A percentile compares a stretch with the other conserved stretches of the same genome.
Evolutionary conservation across 2,113 vertebrate species (phyloP).

Genomic region (Labeo rohita): DNA sequence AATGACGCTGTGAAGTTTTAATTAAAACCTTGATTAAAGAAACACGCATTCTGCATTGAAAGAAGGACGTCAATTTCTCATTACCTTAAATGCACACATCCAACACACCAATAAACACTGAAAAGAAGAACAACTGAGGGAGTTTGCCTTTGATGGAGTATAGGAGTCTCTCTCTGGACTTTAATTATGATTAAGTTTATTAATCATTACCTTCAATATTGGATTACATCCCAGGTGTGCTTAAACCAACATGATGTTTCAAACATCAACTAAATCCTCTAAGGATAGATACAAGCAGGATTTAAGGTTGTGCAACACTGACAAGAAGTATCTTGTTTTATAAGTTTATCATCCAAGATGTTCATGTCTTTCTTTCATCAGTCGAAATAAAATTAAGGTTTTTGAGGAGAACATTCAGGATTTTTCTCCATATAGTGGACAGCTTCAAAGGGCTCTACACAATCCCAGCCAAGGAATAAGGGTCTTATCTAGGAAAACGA

Average conservation of each 20-base stretch:
- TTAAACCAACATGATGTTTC: not conserved
- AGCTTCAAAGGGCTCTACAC: no score
- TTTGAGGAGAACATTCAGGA: no score
- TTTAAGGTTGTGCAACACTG: not conserved
- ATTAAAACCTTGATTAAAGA: constrained; percentile 82
- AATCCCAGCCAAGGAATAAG: no score
- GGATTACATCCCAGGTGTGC: not conserved
- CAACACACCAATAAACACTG: not conserved
- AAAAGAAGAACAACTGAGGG: not conserved
- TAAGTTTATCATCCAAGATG: not conserved
- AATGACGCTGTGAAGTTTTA: constrained; percentile 77
- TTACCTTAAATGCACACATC: constrained; percentile 57
- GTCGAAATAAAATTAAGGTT: no score
- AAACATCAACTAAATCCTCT: not conserved
- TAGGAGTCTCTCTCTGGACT: constrained; percentile 21
- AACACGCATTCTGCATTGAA: constrained; percentile 63
- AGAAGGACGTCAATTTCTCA: constrained; percentile 74
- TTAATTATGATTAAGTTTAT: constrained; percentile 37
- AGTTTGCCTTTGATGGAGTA: constrained; percentile 28
- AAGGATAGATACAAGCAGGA: not conserved
- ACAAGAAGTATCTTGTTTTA: not conserved
- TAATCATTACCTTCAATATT: constrained; percentile 5
- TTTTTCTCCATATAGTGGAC: no score
- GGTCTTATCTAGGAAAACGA: no score
- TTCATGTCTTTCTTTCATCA: no score